phyloP scores from a whole-genome alignment of 2,113 vertebrate species.

The Kryptolebias marmoratus region DNA sequence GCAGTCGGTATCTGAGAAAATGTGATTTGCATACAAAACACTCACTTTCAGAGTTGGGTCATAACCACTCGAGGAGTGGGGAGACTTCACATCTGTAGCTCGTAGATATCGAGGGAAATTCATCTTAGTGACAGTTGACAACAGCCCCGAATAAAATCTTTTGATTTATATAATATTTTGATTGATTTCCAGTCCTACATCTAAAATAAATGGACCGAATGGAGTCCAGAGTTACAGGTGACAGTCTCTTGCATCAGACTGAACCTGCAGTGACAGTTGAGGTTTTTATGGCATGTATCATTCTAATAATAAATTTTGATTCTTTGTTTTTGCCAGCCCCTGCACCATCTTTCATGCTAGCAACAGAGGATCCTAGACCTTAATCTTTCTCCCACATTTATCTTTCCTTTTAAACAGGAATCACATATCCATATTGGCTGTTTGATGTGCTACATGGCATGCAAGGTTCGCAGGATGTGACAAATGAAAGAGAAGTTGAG shows the following conservation, averaged over 20 bases:
- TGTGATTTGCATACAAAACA: constrained; percentile 41
- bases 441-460: constrained; percentile 29
- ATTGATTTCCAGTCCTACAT: constrained; percentile 24
- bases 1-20: constrained; percentile 2
- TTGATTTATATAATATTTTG: constrained; percentile 40
- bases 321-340: constrained; percentile 41
- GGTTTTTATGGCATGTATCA: constrained; percentile 15
- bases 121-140: constrained; percentile 41
- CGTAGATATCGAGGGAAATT: constrained; percentile 17
- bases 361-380: constrained; percentile 7
- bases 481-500: constrained; percentile 40
- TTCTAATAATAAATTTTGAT: constrained; percentile 28
- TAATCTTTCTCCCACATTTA: constrained; percentile 45
- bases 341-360: constrained; percentile 15
- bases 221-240: constrained; percentile 31
- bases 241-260: constrained; percentile 45
- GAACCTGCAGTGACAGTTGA: constrained; percentile 1
- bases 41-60: constrained; percentile 15
- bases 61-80: constrained; percentile 9
- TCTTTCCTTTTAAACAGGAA: constrained; percentile 39
- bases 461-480: constrained; percentile 10
- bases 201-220: constrained; percentile 25
- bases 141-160: constrained; percentile 6
- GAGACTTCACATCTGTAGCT: not conserved
- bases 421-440: constrained; percentile 15